These are phyloP conservation scores for Pelecanoides urinatrix DNA, from an alignment of 2,113 vertebrate genomes.

Conservation along the genomic window DNA sequence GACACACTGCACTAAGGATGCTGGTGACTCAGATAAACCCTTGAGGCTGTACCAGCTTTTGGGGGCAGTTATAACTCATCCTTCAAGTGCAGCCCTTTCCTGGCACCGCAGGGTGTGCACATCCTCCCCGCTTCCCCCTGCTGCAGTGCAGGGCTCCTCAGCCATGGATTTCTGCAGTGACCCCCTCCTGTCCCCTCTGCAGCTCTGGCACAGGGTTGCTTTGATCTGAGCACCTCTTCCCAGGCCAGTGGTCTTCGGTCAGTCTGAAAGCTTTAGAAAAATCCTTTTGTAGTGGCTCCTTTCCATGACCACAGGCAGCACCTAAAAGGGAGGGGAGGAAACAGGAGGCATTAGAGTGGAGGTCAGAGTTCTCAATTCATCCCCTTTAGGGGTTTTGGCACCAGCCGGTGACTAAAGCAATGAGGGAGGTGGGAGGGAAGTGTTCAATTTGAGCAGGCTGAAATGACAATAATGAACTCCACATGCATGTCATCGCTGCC, in stretches of 20 bases:
- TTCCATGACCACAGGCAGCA: constrained; percentile 34
- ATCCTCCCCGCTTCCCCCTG: not conserved
- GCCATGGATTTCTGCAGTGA: not conserved
- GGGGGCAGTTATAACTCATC: not conserved
- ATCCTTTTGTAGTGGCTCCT: constrained; percentile 33
- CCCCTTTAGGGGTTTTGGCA: not conserved
- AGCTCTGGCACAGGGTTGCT: not conserved
- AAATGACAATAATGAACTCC: not conserved
- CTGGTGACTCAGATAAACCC: not conserved
- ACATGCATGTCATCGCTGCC: not conserved
- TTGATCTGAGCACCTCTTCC: constrained; percentile 27
- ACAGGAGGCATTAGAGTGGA: constrained; percentile 7
- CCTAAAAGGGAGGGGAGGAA: constrained; percentile 38
- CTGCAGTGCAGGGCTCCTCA: not conserved
- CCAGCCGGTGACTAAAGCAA: constrained; percentile 8
- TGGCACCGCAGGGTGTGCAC: not conserved
- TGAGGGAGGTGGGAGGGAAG: constrained; percentile 12
- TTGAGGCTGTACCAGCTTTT: not conserved
- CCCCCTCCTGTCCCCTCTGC: not conserved
- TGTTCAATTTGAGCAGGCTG: constrained; percentile 23
- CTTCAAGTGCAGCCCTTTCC: not conserved
- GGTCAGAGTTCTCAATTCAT: constrained; percentile 46
- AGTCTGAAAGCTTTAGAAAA: constrained; percentile 40
- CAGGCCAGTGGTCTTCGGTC: not conserved
- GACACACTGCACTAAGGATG: fast-evolving